A percentile compares a stretch with the other conserved stretches of the same genome.
Conservation (phyloP, 2,888 invertebrate species). For the Athetis lepigone region DNA sequence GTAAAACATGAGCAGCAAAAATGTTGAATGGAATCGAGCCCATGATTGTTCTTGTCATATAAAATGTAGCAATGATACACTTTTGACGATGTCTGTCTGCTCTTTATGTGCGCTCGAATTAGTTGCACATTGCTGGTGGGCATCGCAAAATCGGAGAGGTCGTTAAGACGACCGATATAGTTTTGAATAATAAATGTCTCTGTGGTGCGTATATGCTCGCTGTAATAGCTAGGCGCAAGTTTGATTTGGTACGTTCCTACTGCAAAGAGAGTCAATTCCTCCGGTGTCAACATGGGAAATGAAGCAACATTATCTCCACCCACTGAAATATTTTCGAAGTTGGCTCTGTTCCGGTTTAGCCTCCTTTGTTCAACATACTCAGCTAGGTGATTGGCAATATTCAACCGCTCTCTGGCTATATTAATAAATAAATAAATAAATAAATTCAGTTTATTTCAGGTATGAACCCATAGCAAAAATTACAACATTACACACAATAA, state of each 20-base stretch:
- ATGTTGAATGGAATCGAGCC: too few species aligned
- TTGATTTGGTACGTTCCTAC: constrained; percentile 6
- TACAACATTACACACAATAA: too few species aligned
- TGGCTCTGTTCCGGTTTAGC: too few species aligned
- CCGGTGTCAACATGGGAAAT: neutral
- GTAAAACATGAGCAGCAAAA: too few species aligned
- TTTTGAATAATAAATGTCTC: constrained; percentile 7
- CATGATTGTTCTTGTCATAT: neutral
- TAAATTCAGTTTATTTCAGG: too few species aligned
- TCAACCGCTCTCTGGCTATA: too few species aligned
- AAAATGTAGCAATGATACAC: constrained; percentile 3
- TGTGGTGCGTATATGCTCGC: constrained; percentile 1
- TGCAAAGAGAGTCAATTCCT: constrained; percentile 1
- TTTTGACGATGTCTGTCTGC: constrained; percentile 3
- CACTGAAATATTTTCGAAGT: too few species aligned
- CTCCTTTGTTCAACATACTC: too few species aligned
- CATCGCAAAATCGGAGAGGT: constrained; percentile 8
- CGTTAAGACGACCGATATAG: neutral
- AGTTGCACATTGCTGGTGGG: constrained; percentile 4
- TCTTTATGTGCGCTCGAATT: constrained; percentile 7
- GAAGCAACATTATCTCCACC: neutral
- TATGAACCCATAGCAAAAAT: too few species aligned
- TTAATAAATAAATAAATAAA: too few species aligned
- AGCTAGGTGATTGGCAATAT: too few species aligned
- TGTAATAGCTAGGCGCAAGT: constrained; percentile 5